Base-by-base conservation (phyloP, 2,888 invertebrate genomes). In the Dryomyza anilis region DNA sequence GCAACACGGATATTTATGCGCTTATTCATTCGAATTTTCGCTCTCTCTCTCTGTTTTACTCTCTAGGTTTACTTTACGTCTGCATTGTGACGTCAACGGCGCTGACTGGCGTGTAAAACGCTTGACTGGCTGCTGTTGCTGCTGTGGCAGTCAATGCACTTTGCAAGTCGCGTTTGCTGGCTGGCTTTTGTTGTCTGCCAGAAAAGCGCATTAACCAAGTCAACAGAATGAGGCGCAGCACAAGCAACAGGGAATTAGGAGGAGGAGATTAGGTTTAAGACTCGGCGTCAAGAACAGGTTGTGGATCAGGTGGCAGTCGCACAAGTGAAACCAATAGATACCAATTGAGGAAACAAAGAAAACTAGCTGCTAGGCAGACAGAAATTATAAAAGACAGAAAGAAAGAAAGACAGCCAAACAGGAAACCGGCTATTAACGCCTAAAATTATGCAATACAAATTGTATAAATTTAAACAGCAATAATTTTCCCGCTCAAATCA, bases 41-140 rank as follows among this genome's bases (percentile, higher is more conserved):
- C n/a, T n/a, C n/a, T n/a, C n/a, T n/a, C n/a, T n/a, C n/a, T 39
- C 39, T n/a, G n/a, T 8, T 43, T 43, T 43, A 43, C 4, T 16
- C 43, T 43, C n/a, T n/a, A n/a, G n/a, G n/a, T n/a, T n/a, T n/a
- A 27, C 16, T 53, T 29, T n/a, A 36, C 23, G 46, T 33, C 53
- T 53, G 53, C 52, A 61, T 16, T 53, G 52, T 61, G 61, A 61
- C 61, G 61, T 61, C 61, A 61, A 29, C 23, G 23, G 23, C 8
- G 14, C 23, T 25, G 27, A n/a, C n/a, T n/a, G n/a, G n/a, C n/a
- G n/a, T n/a, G n/a, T n/a, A n/a, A n/a, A n/a, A n/a, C n/a, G n/a
- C 25, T 25, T 25, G 23, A 50, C 25, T 21, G 23, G 25, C 23
- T 25, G 23, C 50, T 21, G 8, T 23, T 46, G 33, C 19, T 19